Conservation (phyloP, 1,140 invertebrate species). For the Colletes latitarsis region DNA sequence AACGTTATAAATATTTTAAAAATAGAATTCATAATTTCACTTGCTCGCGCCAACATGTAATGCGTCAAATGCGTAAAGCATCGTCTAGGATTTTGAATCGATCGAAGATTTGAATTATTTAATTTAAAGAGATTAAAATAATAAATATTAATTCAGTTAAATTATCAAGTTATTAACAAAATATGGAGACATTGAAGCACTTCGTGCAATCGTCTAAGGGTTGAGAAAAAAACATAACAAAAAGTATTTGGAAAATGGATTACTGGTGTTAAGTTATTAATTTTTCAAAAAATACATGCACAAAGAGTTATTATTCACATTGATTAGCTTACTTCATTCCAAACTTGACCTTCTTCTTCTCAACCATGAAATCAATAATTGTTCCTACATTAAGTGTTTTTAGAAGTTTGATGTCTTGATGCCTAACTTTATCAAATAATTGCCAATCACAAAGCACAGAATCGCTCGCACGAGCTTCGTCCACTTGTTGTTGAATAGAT, state of each 20-base stretch:
- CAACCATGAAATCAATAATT: slow-evolving; percentile 94
- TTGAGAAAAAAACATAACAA: too few relatives aligned
- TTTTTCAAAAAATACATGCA: slow-evolving; percentile 4
- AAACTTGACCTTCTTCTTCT: slow-evolving; percentile 94
- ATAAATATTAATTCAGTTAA: too few relatives aligned
- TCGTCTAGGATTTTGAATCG: too few relatives aligned
- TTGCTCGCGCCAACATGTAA: too few relatives aligned
- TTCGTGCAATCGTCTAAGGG: too few relatives aligned
- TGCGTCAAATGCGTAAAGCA: too few relatives aligned
- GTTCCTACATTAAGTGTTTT: slow-evolving; percentile 88
- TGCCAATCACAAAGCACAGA: slow-evolving; percentile 80
- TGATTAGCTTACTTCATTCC: slow-evolving; percentile 87
- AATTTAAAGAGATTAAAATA: too few relatives aligned
- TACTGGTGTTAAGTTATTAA: not conserved
- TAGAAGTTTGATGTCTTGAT: slow-evolving; percentile 88
- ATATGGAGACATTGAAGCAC: too few relatives aligned
- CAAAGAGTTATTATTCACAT: not conserved
- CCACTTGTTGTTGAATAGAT: slow-evolving; percentile 36
- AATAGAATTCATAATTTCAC: too few relatives aligned
- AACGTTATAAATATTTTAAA: too few relatives aligned
- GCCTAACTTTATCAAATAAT: slow-evolving; percentile 85
- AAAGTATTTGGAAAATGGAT: not conserved
- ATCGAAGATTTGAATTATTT: too few relatives aligned
- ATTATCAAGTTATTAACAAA: too few relatives aligned
- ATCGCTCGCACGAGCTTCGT: slow-evolving; percentile 49